Evolutionary conservation across 2,113 vertebrate species (phyloP).

Genomic region (Mormyrus iriodes): DNA sequence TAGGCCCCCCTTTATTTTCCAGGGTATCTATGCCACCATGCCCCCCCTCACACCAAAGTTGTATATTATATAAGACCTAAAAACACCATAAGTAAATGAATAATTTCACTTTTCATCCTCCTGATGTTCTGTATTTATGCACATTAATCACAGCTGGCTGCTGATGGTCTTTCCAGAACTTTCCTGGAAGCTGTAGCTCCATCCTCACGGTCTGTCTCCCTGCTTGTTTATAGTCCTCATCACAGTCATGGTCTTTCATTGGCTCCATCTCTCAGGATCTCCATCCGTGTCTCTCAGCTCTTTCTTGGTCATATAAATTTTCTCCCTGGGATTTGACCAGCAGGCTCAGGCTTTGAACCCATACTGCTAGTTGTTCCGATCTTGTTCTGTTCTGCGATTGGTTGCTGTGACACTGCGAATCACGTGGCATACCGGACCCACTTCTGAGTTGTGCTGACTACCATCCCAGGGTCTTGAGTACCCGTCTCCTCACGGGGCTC

Average conservation of each 20-base stretch:
- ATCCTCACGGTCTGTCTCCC: too few species aligned
- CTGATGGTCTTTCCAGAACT: background rate
- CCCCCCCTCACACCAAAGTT: background rate
- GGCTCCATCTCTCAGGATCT: background rate
- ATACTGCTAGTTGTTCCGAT: background rate
- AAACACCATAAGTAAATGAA: background rate
- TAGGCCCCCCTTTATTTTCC: too few species aligned
- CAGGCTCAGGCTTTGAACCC: background rate
- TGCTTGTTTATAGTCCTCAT: background rate
- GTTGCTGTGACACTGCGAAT: background rate
- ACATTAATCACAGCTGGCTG: background rate
- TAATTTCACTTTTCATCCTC: background rate
- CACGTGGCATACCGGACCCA: background rate
- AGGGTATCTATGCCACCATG: too few species aligned
- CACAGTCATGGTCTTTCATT: background rate
- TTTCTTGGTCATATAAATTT: background rate
- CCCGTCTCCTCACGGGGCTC: too few species aligned
- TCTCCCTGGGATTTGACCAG: background rate
- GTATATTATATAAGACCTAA: background rate
- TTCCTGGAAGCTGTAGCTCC: background rate
- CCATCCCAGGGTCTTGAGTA: background rate
- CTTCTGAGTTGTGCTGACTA: background rate
- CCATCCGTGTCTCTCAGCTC: background rate
- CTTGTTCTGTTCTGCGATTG: background rate
- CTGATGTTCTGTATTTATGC: background rate